Base-by-base conservation (phyloP, 2,888 invertebrate species). In the Nomada hirtipes region DNA sequence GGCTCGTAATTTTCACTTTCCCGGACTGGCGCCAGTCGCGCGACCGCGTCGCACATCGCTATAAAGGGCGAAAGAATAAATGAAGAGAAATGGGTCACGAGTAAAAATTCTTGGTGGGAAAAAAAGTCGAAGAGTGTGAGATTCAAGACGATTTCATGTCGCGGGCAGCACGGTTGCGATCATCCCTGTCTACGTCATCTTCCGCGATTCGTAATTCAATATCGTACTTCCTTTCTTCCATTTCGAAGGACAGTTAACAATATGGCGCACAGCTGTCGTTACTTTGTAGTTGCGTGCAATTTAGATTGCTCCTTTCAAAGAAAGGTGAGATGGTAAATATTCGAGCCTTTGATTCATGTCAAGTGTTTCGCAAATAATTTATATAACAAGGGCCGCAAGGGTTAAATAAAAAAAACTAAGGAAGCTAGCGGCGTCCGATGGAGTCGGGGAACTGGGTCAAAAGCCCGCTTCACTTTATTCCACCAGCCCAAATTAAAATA, bases 1-100 rank as follows among this genome's bases (percentile, higher is more conserved):
- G 53, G 59, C 61, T 75, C 74, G 70, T 82, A 79, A 82, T 82
- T 82, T 79, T 82, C 82, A 75, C 79, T 79, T 82, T 79, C 68
- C 74, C 23, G 23, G n/a, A 7, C 29, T 9, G 20, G n/a, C 52
- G 13, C 55, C 3, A 26, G 29, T 47, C 15, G n/a, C n/a, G 11
- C 53, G 20, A 36, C 68, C 52, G 2, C 10, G 68, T 63, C 18
- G 26, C 69, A 53, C 57, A 68, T 72, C 67, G 26, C 72, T 47
- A 50, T 59, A 57, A 23, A 29, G 60, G 60, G 67, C 50, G 73
- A 71, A 59, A 61, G 81, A 59, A 78, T 53, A 79, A 79, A 79
- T 57, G 82, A 82, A 67, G 79, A 79, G 79, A 70, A 67, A 75
- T 50, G 59, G 60, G 55, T n/a, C 4, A 29, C 20, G 57, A 2